Base-by-base conservation (phyloP, 2,113 vertebrate species). In the Trogon melanurus region DNA sequence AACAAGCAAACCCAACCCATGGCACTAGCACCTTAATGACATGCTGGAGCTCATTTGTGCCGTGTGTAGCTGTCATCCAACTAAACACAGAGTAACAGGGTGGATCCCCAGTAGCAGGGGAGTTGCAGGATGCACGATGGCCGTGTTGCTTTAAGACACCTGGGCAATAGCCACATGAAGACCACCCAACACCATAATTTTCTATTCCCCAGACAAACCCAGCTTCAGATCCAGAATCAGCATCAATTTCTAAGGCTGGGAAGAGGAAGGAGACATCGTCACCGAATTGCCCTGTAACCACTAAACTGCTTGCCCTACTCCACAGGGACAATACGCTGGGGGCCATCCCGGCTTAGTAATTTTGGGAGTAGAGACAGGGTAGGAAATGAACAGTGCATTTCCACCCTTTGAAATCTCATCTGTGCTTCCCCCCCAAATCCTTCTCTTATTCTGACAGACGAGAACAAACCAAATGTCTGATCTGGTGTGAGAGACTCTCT, bases 21-120 rank as follows among this genome's bases (percentile, higher is more conserved):
- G 2, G 73, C 5, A 1, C 57, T 57, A 38, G 38, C 54, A n/a
- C 38, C 57, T 44, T 4, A 6, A 38, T 32, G 67, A 13, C 13
- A 1, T 1, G 1, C 18, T 30, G 60, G 38, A 38, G 30, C 34
- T 13, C 30, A 16, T 2, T 9, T 0, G 1, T 11, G 16, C 41
- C 8, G 26, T 2, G 9, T 9, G 7, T 11, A 44, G 11, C 30
- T 44, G 26, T 5, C 69, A 18, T 13, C 32, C 19, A 47, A 16
- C 38, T 29, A 48, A 27, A 53, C 11, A 3, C 0, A 9, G 41
- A 61, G 22, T 1, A 48, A 21, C 41, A n/a, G 19, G 14, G 29
- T 0, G 2, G n/a, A 34, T 15, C 26, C 45, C 61, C 32, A 16
- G 76, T 41, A 65, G 16, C 3, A 22, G 84, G 85, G 70, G 54